These are phyloP conservation scores for Acanthurus tractus DNA, from an alignment of 2,797 vertebrate species.

Conservation along the genomic window DNA sequence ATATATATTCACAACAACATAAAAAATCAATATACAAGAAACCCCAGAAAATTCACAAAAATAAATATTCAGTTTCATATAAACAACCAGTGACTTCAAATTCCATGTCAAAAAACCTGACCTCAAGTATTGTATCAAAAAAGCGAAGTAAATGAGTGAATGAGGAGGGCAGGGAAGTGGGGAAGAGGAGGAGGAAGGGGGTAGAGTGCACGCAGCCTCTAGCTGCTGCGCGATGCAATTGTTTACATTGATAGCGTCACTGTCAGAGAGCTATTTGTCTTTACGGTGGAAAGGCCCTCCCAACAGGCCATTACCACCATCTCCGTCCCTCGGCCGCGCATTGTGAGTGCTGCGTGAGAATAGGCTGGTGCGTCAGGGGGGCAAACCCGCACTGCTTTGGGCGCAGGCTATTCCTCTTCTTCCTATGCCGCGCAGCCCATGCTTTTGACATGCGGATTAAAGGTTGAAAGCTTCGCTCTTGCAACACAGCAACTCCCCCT, in stretches of 20 bases:
- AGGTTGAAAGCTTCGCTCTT: slow-evolving; percentile 79
- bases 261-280: slow-evolving; percentile 76
- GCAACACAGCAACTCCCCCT: slow-evolving; percentile 53
- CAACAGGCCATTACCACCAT: slow-evolving; percentile 70
- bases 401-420: slow-evolving; percentile 65
- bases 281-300: slow-evolving; percentile 67
- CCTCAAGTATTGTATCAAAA: slow-evolving; percentile 87
- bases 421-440: slow-evolving; percentile 70
- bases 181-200: background rate
- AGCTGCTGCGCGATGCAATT: slow-evolving; percentile 66
- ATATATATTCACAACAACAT: slow-evolving; percentile 75
- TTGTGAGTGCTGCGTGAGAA: slow-evolving; percentile 71
- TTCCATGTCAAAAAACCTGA: slow-evolving; percentile 83
- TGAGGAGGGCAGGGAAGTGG: slow-evolving; percentile 37
- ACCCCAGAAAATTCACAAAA: slow-evolving; percentile 83
- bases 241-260: slow-evolving; percentile 79
- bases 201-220: slow-evolving; percentile 20
- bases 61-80: slow-evolving; percentile 89
- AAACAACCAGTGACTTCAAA: slow-evolving; percentile 89
- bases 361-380: slow-evolving; percentile 58
- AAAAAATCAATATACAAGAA: slow-evolving; percentile 75
- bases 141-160: slow-evolving; percentile 60
- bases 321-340: slow-evolving; percentile 56
- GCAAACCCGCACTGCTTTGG: slow-evolving; percentile 38
- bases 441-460: slow-evolving; percentile 83